Base-by-base conservation (phyloP, 2,113 vertebrate species). In the Columbina picui region DNA sequence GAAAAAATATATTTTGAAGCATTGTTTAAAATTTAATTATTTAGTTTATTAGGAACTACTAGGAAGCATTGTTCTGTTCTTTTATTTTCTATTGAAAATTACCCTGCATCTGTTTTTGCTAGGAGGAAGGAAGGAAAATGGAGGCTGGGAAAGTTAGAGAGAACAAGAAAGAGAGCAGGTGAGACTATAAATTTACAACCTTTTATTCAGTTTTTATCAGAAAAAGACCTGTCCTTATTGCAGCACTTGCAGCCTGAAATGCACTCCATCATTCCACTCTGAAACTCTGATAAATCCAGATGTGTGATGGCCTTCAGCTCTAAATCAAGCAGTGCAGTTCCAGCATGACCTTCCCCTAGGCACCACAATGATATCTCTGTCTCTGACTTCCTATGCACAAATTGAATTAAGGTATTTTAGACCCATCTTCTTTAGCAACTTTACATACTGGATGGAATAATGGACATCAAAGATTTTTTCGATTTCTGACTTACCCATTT, bases 271-370 rank as follows among this genome's bases (percentile, higher is more conserved):
- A 92, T 93, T 96, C 83, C 39, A 77, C 38, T 57, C 87, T 88
- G 61, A 96, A 95, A 65, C 27, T 80, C 38, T 8, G n/a, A 70
- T 90, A 81, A 94, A 53, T 91, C 87, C 87, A 93, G 84, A 95
- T 96, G 59, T 93, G 95, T 83, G 69, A 91, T n/a, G 65, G 69
- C 61, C 74, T 94, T 95, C 45, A 76, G 78, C 55, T 89, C 41
- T 90, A 94, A 95, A 55, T 94, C 84, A 97, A 78, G 34, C 65
- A 91, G 56, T 82, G 70, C 47, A 82, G 76, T 91, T 96, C 73
- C 71, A 78, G 36, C 38, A 41, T n/a, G 80, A 96, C 90, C 90
- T 97, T 97, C 92, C 97, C 90, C 19, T 41, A 53, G 84, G 89
- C 68, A 68, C 14, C 60, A 29, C 49, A 71, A 16, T 19, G 70